A percentile compares a stretch with the other conserved stretches of the same genome.
Evolutionary conservation across 2,113 vertebrate genomes (phyloP).

Genomic region (Struthio camelus): DNA sequence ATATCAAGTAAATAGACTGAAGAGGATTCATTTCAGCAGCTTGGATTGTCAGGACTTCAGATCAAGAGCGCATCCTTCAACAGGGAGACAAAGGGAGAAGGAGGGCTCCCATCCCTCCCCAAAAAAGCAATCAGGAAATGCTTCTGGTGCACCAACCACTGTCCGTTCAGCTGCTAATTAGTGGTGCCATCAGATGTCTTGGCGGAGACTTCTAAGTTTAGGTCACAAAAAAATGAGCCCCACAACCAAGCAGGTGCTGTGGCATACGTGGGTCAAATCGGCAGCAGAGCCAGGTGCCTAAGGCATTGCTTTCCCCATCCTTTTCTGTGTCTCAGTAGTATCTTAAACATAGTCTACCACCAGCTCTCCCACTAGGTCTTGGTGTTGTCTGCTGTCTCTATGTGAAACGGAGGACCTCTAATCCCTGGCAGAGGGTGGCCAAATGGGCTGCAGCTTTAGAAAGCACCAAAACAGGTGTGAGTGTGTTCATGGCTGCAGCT

Average conservation of each 20-base stretch:
- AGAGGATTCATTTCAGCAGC: constrained; percentile 71
- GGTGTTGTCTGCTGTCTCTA: not conserved
- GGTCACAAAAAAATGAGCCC: not conserved
- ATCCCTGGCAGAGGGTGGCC: not conserved
- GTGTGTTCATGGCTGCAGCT: not conserved
- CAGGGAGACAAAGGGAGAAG: not conserved
- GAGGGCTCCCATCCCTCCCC: constrained; percentile 29
- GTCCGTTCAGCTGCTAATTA: not conserved
- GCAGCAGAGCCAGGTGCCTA: accelerated
- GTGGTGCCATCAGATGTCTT: not conserved
- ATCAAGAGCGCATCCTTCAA: constrained; percentile 34
- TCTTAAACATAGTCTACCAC: accelerated
- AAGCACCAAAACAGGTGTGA: not conserved
- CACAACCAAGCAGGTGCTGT: not conserved
- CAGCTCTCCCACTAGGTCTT: accelerated
- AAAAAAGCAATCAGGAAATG: constrained; percentile 41
- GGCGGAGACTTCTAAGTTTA: not conserved
- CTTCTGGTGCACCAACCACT: not conserved
- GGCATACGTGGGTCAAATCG: not conserved
- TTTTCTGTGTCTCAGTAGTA: not conserved
- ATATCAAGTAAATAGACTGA: constrained; percentile 77
- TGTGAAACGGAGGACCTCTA: too few species aligned
- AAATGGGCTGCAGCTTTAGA: not conserved
- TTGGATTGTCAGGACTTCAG: constrained; percentile 68
- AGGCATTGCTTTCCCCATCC: not conserved